A percentile compares a stretch with the other conserved stretches of the same genome.
Conservation (phyloP, 2,113 vertebrate species). For the Rutilus rutilus region DNA sequence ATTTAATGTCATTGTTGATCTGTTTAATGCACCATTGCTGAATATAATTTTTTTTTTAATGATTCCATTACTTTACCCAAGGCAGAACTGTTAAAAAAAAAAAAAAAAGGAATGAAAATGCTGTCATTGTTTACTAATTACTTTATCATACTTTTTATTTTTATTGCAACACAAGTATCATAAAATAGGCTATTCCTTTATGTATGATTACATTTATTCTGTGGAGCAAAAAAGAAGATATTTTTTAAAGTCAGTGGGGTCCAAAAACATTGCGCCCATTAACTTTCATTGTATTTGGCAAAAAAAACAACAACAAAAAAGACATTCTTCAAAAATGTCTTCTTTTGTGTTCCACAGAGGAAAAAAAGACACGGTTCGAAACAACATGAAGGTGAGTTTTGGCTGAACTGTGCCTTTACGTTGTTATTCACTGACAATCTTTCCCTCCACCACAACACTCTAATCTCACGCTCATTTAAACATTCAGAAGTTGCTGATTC, state of each 20-base stretch:
- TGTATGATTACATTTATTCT: background rate
- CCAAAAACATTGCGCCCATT: background rate
- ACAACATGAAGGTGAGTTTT: background rate
- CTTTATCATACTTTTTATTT: background rate
- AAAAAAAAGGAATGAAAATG: background rate
- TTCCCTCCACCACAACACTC: background rate
- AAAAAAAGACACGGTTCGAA: background rate
- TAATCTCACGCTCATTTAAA: background rate
- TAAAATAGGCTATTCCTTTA: background rate
- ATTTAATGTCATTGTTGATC: background rate
- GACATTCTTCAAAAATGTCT: background rate
- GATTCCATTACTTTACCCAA: too few species aligned
- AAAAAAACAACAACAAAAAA: background rate
- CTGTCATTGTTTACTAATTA: background rate
- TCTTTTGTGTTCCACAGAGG: background rate
- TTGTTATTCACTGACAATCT: background rate
- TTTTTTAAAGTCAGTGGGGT: background rate
- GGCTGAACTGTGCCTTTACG: background rate
- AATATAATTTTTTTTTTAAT: background rate
- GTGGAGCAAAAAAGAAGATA: background rate
- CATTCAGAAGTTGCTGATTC: background rate
- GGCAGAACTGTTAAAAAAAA: background rate
- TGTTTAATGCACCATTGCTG: background rate
- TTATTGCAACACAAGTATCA: background rate
- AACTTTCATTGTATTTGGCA: background rate